Conservation (phyloP, 23 tunicate species). For the Phallusia fumigata region DNA sequence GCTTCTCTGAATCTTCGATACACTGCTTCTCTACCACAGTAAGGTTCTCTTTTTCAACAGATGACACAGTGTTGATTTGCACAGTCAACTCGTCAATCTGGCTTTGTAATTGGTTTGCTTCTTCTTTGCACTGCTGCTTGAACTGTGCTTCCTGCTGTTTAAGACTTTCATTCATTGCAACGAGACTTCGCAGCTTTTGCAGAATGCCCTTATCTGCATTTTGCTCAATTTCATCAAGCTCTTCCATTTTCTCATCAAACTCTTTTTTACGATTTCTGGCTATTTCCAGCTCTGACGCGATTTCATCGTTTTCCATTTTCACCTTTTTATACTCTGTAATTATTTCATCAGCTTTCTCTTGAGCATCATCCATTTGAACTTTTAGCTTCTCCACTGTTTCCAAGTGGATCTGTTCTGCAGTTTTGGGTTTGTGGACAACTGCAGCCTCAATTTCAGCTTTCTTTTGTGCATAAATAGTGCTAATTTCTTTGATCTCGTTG, state of each 20-base stretch:
- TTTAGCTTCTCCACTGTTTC: conserved; percentile 24
- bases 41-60: conserved; percentile 43
- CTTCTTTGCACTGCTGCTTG: conserved; percentile 78
- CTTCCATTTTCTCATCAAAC: conserved; percentile 53
- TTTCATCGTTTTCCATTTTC: conserved; percentile 6
- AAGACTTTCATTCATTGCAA: conserved; percentile 67
- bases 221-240: conserved; percentile 62
- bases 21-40: conserved; percentile 63
- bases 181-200: conserved; percentile 45
- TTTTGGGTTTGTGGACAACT: not conserved
- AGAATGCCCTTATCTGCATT: conserved; percentile 51
- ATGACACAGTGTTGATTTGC: conserved; percentile 4
- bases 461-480: conserved; percentile 60
- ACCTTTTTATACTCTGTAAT: conserved; percentile 7
- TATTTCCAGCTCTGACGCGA: conserved; percentile 13
- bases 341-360: conserved; percentile 18
- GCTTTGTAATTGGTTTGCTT: conserved; percentile 41
- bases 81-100: conserved; percentile 50
- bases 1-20: conserved; percentile 55
- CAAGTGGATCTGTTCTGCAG: conserved; percentile 27
- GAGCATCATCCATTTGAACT: conserved; percentile 11
- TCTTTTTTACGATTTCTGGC: conserved; percentile 16
- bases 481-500: conserved; percentile 71
- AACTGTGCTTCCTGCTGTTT: conserved; percentile 74
- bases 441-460: conserved; percentile 48